Conservation (phyloP, 1,140 invertebrate genomes). For the Zophobas morio region DNA sequence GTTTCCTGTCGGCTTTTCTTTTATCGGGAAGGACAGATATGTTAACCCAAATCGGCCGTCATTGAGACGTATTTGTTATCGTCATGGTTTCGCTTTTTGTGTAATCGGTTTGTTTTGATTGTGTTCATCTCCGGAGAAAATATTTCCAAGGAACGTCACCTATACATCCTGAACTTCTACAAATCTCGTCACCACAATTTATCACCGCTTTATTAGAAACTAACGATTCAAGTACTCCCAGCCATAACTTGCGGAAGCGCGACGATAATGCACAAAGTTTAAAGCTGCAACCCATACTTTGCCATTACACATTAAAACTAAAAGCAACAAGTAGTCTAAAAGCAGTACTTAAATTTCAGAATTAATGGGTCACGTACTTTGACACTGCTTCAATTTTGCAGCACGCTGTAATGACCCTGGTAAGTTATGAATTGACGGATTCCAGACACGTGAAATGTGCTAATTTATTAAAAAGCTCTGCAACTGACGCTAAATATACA, state of each 20-base stretch:
- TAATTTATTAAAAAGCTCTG: constrained; percentile 1
- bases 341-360: constrained; percentile 1
- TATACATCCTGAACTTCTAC: not conserved
- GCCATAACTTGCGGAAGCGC: not conserved
- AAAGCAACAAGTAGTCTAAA: not conserved
- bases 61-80: too few species aligned
- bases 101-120: not conserved
- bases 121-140: not conserved
- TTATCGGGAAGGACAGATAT: too few species aligned
- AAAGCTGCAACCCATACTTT: not conserved
- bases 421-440: not conserved
- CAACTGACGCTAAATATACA: not conserved
- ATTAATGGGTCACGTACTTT: constrained; percentile 6
- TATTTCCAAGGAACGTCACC: not conserved
- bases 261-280: not conserved
- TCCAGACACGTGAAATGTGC: constrained; percentile 4
- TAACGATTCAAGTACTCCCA: not conserved
- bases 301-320: not conserved
- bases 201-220: not conserved
- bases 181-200: not conserved
- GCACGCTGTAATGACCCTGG: not conserved
- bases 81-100: not conserved
- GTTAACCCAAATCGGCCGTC: too few species aligned
- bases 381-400: constrained; percentile 4
- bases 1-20: too few species aligned